Base-by-base conservation (phyloP, 2,888 invertebrate genomes). In the Ophonus ardosiacus region DNA sequence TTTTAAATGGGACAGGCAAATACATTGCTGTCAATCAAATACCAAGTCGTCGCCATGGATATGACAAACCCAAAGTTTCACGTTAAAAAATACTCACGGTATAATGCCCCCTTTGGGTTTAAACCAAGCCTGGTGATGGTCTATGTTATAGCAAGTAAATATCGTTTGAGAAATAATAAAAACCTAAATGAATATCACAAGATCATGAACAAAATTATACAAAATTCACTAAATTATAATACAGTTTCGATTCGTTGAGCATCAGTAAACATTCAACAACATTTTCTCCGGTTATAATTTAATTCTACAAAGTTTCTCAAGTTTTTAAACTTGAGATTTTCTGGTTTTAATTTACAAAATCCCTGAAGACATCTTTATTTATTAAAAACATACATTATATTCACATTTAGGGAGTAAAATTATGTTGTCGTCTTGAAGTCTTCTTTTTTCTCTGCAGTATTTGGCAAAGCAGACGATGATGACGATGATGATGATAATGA, bases 241-340 rank as follows among this genome's bases (percentile, higher is more conserved):
- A 51, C 43, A 51, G 13, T 63, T 18, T 68, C 31, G 38, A 68
- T 68, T 68, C 68, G 15, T 38, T 7, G 38, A 13, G 31, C 68
- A 40, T 68, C 68, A 68, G 6, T 38, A 38, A 68, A 68, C 68
- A 68, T 13, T 38, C 31, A 68, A 65, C 65, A 65, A 68, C 31
- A 68, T 68, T 68, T 68, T 31, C 68, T 13, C 15, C 38, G 15
- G 68, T 7, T 68, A 38, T 68, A 68, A 68, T 68, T 68, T 68
- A 68, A 68, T 68, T 68, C 5, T 68, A 40, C 31, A 15, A 13
- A 15, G 68, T 10, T 51, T 51, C 3, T 2, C 8, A 51, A 51
- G 43, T 51, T 51, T 51, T 51, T 51, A 51, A 8, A 51, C 8
- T 51, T 10, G 13, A 51, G 43, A 51, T 51, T 51, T 51, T 8